Evolutionary conservation across 2,797 vertebrate species (phyloP).

Genomic region (Okamejei kenojei): DNA sequence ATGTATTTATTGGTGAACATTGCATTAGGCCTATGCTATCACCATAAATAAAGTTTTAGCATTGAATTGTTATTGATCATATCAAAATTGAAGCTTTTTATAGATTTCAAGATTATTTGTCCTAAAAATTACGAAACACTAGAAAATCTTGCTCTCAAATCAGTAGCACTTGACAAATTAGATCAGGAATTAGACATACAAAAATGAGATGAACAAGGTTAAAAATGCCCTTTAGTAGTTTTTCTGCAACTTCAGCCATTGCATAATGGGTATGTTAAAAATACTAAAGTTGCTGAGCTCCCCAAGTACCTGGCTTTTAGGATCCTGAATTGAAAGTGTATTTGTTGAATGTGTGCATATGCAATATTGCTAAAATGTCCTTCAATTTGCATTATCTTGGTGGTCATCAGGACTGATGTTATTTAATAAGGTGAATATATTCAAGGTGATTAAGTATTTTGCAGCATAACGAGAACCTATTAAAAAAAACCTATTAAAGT

Average conservation of each 20-base stretch:
- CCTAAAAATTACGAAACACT: neutral
- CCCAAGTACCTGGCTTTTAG: neutral
- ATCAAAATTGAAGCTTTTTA: neutral
- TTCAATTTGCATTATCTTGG: neutral
- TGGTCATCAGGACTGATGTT: neutral
- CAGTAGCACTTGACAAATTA: neutral
- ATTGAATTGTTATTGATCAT: neutral
- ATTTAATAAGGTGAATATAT: neutral
- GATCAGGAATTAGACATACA: neutral
- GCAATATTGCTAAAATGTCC: neutral
- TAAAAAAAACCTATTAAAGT: no score
- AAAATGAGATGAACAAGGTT: neutral
- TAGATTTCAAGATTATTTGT: neutral
- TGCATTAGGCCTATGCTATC: neutral
- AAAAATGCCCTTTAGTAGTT: neutral
- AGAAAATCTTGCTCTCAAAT: neutral
- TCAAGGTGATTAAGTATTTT: neutral
- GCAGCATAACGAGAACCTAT: neutral
- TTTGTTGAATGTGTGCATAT: neutral
- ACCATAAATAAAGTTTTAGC: neutral
- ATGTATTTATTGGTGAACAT: neutral
- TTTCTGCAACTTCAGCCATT: neutral
- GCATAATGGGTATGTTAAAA: neutral
- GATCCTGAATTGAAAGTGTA: neutral
- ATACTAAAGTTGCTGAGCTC: neutral